Percentiles rank a stretch among this genome's conserved stretches.
These are phyloP conservation scores for Hippoglossus stenolepis DNA, from an alignment of 2,113 vertebrate genomes.

Conservation along the genomic window DNA sequence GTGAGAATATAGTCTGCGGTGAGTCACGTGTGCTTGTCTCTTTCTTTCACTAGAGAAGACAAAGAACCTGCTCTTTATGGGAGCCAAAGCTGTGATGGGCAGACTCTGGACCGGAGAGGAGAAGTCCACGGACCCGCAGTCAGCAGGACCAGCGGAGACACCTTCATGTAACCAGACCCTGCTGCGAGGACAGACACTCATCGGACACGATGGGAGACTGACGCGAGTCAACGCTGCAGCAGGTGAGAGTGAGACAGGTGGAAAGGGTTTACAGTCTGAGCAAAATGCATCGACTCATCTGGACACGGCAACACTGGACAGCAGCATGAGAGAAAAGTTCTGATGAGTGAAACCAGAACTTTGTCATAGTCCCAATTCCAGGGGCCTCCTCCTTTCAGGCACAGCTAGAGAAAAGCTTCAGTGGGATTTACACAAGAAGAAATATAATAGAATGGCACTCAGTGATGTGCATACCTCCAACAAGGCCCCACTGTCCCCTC, in stretches of 20 bases:
- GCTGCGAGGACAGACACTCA: constrained; percentile 80
- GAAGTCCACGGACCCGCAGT: constrained; percentile 6
- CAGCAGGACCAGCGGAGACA: background rate
- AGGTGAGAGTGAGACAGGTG: constrained; percentile 60
- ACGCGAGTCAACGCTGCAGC: constrained; percentile 37
- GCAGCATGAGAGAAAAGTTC: too few relatives aligned
- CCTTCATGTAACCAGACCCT: constrained; percentile 58
- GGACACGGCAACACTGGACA: background rate
- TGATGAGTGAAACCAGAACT: too few relatives aligned
- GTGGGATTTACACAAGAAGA: too few relatives aligned
- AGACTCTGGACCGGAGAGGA: constrained; percentile 75
- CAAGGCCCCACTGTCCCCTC: too few relatives aligned
- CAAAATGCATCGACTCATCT: background rate
- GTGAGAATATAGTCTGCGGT: too few relatives aligned
- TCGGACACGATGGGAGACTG: constrained; percentile 81
- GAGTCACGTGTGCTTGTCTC: background rate
- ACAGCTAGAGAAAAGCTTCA: too few relatives aligned
- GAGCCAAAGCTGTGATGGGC: constrained; percentile 77
- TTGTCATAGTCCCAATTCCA: too few relatives aligned
- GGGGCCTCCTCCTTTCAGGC: too few relatives aligned
- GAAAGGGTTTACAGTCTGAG: too few relatives aligned
- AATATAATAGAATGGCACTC: too few relatives aligned
- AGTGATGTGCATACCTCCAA: too few relatives aligned
- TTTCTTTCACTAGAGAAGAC: constrained; percentile 74
- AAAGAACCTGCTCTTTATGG: constrained; percentile 79